These are phyloP conservation scores for Machimus rusticus DNA, from an alignment of 2,888 invertebrate genomes.

Conservation along the genomic window DNA sequence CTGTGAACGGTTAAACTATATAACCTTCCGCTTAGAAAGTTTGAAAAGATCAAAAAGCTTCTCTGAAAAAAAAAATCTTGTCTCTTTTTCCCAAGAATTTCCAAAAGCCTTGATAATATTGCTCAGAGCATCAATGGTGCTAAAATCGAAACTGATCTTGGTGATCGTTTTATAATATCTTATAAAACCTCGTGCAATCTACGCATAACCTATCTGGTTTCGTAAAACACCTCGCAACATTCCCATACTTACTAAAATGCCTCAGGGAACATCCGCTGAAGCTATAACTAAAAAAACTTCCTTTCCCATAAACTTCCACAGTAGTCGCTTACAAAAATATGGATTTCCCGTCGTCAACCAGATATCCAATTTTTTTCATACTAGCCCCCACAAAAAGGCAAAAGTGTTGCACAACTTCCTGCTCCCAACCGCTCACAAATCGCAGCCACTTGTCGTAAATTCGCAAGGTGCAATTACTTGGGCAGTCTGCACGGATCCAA, in stretches of 20 bases:
- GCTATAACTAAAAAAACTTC: not conserved
- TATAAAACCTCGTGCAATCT: no score
- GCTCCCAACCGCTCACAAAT: not conserved
- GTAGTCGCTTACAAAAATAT: not conserved
- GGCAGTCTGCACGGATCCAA: not conserved
- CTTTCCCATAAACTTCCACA: not conserved
- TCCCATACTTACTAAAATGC: not conserved
- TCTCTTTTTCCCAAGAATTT: not conserved
- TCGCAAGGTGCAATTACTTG: not conserved
- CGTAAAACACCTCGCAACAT: not conserved
- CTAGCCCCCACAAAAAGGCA: not conserved
- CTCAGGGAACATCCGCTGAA: not conserved
- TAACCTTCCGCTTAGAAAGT: no score
- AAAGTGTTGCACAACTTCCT: not conserved
- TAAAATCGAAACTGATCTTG: not conserved
- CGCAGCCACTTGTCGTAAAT: not conserved
- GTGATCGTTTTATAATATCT: no score
- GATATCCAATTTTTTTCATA: not conserved
- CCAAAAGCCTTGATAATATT: not conserved
- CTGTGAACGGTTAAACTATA: no score
- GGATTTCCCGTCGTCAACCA: not conserved
- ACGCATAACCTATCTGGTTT: not conserved
- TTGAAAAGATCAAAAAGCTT: no score
- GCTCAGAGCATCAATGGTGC: not conserved
- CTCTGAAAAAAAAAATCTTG: no score